Conservation (phyloP, 1,140 invertebrate species). For the Calephelis virginiensis region DNA sequence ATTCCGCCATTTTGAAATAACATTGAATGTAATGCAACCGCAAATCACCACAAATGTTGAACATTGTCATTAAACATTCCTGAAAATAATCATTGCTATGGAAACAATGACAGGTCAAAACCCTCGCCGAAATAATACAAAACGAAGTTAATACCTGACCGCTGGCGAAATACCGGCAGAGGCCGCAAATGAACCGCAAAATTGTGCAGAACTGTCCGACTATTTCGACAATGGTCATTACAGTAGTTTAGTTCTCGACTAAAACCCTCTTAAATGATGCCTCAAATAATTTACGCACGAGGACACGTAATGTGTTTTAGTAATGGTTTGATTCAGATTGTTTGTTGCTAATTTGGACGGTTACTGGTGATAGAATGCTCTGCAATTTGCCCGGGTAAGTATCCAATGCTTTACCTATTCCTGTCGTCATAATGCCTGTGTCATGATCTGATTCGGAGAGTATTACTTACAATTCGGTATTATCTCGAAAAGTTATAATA, state of each 20-base stretch:
- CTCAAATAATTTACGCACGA: conserved; percentile 30
- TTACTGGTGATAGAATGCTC: too few species aligned
- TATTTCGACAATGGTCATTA: conserved; percentile 31
- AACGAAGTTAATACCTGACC: conserved; percentile 24
- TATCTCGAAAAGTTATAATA: too few species aligned
- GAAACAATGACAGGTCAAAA: conserved; percentile 1
- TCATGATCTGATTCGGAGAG: too few species aligned
- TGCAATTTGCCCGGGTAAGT: too few species aligned
- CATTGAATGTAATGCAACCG: conserved; percentile 3
- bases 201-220: conserved; percentile 29
- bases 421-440: too few species aligned
- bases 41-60: background rate
- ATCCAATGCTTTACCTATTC: too few species aligned
- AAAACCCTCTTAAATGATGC: conserved; percentile 30
- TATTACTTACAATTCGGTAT: too few species aligned
- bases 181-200: conserved; percentile 36
- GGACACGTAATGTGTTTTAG: conserved; percentile 20
- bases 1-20: conserved; percentile 12
- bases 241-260: conserved; percentile 28
- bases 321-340: background rate
- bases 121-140: conserved; percentile 6
- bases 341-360: too few species aligned
- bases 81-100: conserved; percentile 9
- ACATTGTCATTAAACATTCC: conserved; percentile 3
- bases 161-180: conserved; percentile 26